Evolutionary conservation across 2,113 vertebrate genomes (phyloP).

Genomic region (Capreolus pygargus): DNA sequence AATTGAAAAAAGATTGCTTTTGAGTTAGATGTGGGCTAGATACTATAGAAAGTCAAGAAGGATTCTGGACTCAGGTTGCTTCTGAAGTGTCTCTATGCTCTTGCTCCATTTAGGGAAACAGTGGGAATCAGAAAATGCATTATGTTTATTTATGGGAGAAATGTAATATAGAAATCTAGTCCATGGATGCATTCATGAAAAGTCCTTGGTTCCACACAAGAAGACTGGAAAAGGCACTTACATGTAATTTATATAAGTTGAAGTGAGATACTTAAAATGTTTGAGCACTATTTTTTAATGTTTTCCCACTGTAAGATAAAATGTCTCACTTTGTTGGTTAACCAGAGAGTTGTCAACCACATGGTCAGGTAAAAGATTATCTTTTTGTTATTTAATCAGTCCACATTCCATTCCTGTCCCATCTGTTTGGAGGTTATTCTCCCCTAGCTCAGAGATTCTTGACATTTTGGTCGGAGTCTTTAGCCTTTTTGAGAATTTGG

Average conservation of each 20-base stretch:
- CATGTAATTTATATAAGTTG: background rate
- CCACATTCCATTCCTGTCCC: background rate
- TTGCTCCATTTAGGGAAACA: background rate
- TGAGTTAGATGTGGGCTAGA: background rate
- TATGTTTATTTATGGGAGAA: constrained; percentile 22
- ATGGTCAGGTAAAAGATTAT: background rate
- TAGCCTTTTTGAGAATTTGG: background rate
- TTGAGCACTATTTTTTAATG: background rate
- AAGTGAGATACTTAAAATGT: background rate
- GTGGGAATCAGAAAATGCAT: background rate
- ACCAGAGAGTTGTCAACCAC: background rate
- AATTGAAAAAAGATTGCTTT: background rate
- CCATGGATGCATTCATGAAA: background rate
- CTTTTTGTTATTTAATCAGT: background rate
- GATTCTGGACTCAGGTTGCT: background rate
- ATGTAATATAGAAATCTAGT: background rate
- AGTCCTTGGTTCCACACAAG: background rate
- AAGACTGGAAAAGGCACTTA: background rate
- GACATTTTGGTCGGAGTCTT: background rate
- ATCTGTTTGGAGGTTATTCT: background rate
- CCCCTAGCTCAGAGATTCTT: background rate
- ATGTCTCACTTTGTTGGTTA: background rate
- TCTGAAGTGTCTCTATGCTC: background rate
- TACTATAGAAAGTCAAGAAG: background rate
- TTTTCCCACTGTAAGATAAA: background rate